Conservation (phyloP, 2,113 vertebrate genomes). For the Anseranas semipalmata region DNA sequence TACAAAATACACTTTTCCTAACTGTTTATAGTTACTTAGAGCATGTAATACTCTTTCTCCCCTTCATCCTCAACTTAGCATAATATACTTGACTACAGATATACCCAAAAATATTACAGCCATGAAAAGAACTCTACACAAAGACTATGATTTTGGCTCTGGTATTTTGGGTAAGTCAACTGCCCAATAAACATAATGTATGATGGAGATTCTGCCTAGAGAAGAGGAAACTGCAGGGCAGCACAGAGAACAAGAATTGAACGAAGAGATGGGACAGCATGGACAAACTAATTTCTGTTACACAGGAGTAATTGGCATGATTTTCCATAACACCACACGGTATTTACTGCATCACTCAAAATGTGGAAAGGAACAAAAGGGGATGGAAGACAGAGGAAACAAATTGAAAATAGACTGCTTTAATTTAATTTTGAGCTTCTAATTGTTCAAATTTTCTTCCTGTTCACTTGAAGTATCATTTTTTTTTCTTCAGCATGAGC, state of each 20-base stretch:
- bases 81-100: neutral
- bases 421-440: neutral
- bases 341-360: neutral
- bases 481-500: neutral
- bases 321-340: neutral
- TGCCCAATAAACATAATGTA: neutral
- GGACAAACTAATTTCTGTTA: neutral
- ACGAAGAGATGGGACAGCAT: neutral
- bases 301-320: neutral
- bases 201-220: neutral
- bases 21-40: slow-evolving; percentile 24
- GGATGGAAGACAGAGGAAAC: neutral
- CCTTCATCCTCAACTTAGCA: neutral
- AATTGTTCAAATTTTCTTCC: neutral
- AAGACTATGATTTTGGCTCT: neutral
- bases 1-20: slow-evolving; percentile 49
- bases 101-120: neutral
- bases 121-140: neutral
- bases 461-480: neutral
- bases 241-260: neutral
- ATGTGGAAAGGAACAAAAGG: neutral
- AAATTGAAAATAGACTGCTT: neutral
- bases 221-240: neutral
- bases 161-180: neutral
- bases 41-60: neutral